phyloP scores from a whole-genome alignment of 1,140 invertebrate genomes.

The Coelopa frigida region DNA sequence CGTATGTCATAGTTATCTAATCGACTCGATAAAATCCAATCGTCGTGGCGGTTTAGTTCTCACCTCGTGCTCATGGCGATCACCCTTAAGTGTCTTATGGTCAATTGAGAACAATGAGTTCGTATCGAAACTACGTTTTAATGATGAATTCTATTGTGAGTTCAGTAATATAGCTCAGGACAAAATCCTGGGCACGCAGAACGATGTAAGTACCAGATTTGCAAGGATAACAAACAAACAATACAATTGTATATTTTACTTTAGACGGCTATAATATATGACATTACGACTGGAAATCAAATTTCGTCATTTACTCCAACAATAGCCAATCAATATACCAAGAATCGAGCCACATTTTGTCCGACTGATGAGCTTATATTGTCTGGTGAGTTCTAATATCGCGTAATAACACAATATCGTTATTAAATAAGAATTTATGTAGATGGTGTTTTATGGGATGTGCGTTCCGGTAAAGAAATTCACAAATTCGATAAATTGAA shows the following conservation, averaged over 20 bases:
- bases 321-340: constrained; percentile 85
- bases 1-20: constrained; percentile 74
- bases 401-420: neutral
- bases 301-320: constrained; percentile 68
- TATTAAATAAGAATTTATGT: constrained; percentile 9
- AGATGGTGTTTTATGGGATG: constrained; percentile 96
- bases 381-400: constrained; percentile 48
- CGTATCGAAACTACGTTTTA: constrained; percentile 63
- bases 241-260: constrained; percentile 18
- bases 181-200: constrained; percentile 75
- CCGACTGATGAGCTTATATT: constrained; percentile 89
- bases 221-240: neutral
- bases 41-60: constrained; percentile 71
- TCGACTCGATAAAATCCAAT: constrained; percentile 62
- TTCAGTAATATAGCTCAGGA: constrained; percentile 85
- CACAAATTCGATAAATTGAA: constrained; percentile 99
- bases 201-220: constrained; percentile 59
- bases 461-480: constrained; percentile 75
- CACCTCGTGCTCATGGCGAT: constrained; percentile 77
- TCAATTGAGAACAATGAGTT: constrained; percentile 61
- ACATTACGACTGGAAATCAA: constrained; percentile 72
- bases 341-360: constrained; percentile 91
- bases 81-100: constrained; percentile 81
- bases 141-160: constrained; percentile 83
- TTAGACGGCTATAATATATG: constrained; percentile 70